Percentiles rank a stretch among this genome's conserved stretches.
Conservation (phyloP, 2,797 vertebrate genomes). For the Serranus cabrilla region DNA sequence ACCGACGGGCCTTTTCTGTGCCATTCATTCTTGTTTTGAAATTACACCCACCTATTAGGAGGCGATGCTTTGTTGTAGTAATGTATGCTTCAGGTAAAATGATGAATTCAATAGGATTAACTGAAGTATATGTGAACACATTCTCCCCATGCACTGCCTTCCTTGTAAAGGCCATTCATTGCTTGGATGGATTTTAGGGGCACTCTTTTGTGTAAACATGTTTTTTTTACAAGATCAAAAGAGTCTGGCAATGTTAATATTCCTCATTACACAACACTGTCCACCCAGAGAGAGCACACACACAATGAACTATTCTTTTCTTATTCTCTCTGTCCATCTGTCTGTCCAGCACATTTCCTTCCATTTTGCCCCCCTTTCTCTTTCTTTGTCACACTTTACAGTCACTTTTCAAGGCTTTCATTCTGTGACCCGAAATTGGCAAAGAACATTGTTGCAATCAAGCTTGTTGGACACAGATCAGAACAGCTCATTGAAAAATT, state of each 20-base stretch:
- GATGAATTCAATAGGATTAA: slow-evolving; percentile 40
- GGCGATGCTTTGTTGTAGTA: slow-evolving; percentile 26
- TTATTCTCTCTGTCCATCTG: slow-evolving; percentile 49
- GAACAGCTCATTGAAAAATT: slow-evolving; percentile 50
- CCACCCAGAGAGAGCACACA: slow-evolving; percentile 61
- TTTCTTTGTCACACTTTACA: slow-evolving; percentile 53
- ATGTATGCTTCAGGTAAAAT: slow-evolving; percentile 51
- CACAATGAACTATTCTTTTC: slow-evolving; percentile 74
- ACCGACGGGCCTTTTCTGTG: slow-evolving; percentile 6
- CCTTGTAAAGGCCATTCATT: slow-evolving; percentile 55
- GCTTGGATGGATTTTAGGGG: slow-evolving; percentile 65
- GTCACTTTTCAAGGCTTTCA: slow-evolving; percentile 59
- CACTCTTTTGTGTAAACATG: slow-evolving; percentile 67
- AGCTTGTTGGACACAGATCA: slow-evolving; percentile 66
- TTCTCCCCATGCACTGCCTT: slow-evolving; percentile 29
- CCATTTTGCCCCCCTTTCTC: slow-evolving; percentile 35
- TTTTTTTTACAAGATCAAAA: slow-evolving; percentile 61
- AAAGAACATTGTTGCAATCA: slow-evolving; percentile 70
- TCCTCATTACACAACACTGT: slow-evolving; percentile 76
- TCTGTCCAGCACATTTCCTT: slow-evolving; percentile 42
- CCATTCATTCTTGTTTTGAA: slow-evolving; percentile 32
- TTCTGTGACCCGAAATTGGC: slow-evolving; percentile 49
- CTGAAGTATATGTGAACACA: slow-evolving; percentile 47
- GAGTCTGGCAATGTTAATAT: slow-evolving; percentile 76
- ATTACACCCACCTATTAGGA: slow-evolving; percentile 3